Percentiles rank a stretch among this genome's conserved stretches.
Evolutionary conservation across 2,888 invertebrate genomes (phyloP).

Genomic region (Drosophila rubida): DNA sequence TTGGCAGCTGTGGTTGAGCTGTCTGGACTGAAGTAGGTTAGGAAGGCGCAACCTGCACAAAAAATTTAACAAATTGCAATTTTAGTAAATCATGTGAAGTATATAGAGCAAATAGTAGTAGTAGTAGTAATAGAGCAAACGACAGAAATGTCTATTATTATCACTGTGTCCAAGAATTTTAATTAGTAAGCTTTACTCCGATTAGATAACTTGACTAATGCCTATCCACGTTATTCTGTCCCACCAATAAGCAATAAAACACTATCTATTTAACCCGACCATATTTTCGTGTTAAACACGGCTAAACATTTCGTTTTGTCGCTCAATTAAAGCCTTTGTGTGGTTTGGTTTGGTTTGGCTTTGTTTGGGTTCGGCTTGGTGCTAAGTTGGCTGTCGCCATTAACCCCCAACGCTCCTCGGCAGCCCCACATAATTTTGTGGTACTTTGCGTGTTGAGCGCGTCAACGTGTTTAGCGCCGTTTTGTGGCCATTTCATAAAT

Average conservation of each 20-base stretch:
- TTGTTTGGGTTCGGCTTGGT: constrained; percentile 7
- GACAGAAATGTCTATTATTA: too few relatives aligned
- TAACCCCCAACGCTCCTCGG: constrained; percentile 1
- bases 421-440: constrained; percentile 44
- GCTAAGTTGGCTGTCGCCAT: constrained; percentile 15
- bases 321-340: constrained; percentile 48
- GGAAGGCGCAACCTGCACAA: constrained; percentile 96
- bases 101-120: too few relatives aligned
- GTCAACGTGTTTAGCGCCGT: constrained; percentile 75
- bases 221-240: neutral
- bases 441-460: constrained; percentile 71
- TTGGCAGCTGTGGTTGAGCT: constrained; percentile 88
- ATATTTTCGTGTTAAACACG: constrained; percentile 34
- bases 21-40: constrained; percentile 98
- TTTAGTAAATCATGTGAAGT: too few relatives aligned
- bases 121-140: too few relatives aligned
- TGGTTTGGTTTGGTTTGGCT: constrained; percentile 6
- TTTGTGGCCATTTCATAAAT: constrained; percentile 76
- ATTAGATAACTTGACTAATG: neutral
- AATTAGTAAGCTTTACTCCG: neutral
- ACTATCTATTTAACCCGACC: constrained; percentile 11
- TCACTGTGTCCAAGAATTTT: too few relatives aligned
- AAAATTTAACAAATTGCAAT: neutral
- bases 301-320: constrained; percentile 52
- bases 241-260: neutral